Evolutionary conservation across 2,888 invertebrate species (phyloP), one percentile per base, ranked within the genome.

Genomic region (Zeuzera pyrina): DNA sequence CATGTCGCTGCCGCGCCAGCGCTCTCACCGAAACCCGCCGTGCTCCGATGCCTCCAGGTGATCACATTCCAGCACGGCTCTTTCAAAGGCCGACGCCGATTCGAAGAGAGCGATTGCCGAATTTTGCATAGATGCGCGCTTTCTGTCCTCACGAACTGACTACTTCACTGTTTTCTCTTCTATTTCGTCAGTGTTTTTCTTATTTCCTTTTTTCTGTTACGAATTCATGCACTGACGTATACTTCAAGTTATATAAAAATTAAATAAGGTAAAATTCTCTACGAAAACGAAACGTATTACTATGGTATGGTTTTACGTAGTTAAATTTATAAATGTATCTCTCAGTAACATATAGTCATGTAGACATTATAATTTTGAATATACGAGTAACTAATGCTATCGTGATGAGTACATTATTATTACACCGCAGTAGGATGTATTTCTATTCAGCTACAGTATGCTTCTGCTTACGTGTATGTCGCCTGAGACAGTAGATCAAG

Each of bases 1-100:
- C 61, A 86, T 87, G 58, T 79, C 86, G 63, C 85, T 73, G 52
- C 84, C 79, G 56, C 83, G 69, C 56, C 85, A 84, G 61, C 85
- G 84, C 40, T 81, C 86, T 65, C 86, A 79, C 81, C 81, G 79
- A 54, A 76, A 78, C 66, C 78, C 78, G 40, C 78, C 77, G 71
- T 69, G 63, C 59, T 76, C 74, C 39, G 74, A 73, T 47, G 65
- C 71, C 42, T 74, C 77, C 42, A 70, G 57, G 52, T 72, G 69
- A 58, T 83, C 81, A 74, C 78, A 79, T 78, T 78, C 79, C 72
- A 78, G 68, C 57, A 78, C 76, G 52, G 70, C 68, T 40, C 66
- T 58, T 58, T 79, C 79, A 64, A 57, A 78, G 47, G 78, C 78
- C 64, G 78, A 62, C 55, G 63, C 78, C 63, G 73, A 59, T 71